A percentile compares a stretch with the other conserved stretches of the same genome.
These are phyloP conservation scores for Sarcoramphus papa DNA, from an alignment of 2,797 vertebrate genomes.

Conservation along the genomic window DNA sequence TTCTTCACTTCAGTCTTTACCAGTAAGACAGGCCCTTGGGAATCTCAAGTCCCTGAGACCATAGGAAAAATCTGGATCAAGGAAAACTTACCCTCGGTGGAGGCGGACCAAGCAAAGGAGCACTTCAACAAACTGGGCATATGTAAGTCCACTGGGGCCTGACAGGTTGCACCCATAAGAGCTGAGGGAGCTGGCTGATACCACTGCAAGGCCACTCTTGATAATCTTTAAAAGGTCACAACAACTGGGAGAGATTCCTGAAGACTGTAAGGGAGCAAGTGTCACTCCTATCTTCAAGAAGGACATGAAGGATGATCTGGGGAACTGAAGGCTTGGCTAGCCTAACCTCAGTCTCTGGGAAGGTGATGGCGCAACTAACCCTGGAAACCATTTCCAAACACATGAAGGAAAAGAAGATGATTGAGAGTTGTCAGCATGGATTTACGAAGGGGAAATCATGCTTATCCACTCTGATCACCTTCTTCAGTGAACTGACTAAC, in stretches of 20 bases:
- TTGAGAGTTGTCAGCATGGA: not conserved
- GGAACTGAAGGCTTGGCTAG: not conserved
- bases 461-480: not conserved
- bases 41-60: not conserved
- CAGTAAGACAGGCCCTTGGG: not conserved
- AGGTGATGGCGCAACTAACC: not conserved
- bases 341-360: not conserved
- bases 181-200: not conserved
- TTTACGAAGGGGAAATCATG: not conserved
- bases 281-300: not conserved
- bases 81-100: not conserved
- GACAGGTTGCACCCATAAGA: not conserved
- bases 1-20: not conserved
- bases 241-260: not conserved
- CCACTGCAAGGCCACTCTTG: not conserved
- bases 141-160: rapidly evolving
- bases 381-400: not conserved
- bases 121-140: not conserved
- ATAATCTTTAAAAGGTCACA: not conserved
- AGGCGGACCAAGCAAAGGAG: not conserved
- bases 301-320: not conserved
- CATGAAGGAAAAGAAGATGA: not conserved
- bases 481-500: not conserved
- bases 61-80: not conserved
- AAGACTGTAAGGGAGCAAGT: not conserved